These are phyloP conservation scores for Choloepus didactylus DNA, from an alignment of 2,797 vertebrate genomes.

Conservation along the genomic window DNA sequence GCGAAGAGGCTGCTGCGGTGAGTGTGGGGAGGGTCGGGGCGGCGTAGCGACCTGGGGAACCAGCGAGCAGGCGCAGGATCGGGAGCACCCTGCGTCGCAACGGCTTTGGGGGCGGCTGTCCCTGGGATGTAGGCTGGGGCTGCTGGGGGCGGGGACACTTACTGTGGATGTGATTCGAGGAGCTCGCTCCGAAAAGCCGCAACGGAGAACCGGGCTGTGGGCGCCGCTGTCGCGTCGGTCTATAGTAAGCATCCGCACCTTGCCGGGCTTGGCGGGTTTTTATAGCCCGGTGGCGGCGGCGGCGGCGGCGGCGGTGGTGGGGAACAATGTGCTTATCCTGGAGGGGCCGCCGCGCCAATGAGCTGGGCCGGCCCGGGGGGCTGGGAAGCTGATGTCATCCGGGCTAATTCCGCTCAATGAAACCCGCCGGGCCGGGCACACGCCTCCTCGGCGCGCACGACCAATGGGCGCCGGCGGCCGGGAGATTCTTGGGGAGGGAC, in stretches of 20 bases:
- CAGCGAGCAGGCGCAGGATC: neutral
- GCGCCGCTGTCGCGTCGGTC: conserved; percentile 75
- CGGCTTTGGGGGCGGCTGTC: neutral
- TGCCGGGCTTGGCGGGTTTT: conserved; percentile 87
- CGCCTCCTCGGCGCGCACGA: conserved; percentile 78
- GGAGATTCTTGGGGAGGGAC: conserved; percentile 57
- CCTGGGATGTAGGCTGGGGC: neutral
- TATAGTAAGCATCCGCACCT: conserved; percentile 88
- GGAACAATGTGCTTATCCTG: conserved; percentile 91
- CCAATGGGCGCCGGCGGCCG: conserved; percentile 73
- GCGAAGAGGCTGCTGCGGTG: neutral
- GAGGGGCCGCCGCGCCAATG: conserved; percentile 92
- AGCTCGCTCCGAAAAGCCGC: neutral
- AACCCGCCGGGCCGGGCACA: conserved; percentile 86
- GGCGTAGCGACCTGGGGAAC: neutral
- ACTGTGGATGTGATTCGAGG: conserved; percentile 41
- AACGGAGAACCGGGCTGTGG: conserved; percentile 12
- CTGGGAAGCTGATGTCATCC: conserved; percentile 92
- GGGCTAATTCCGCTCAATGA: conserved; percentile 91
- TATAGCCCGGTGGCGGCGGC: conserved; percentile 89
- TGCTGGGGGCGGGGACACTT: conserved; percentile 63
- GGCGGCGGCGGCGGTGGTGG: conserved; percentile 84
- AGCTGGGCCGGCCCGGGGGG: conserved; percentile 82
- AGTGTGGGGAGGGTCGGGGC: neutral
- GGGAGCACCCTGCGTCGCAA: neutral